Evolutionary conservation across 2,888 invertebrate species (phyloP), one percentile per base, ranked within the genome.

Genomic region (Chymomyza fuscimana): DNA sequence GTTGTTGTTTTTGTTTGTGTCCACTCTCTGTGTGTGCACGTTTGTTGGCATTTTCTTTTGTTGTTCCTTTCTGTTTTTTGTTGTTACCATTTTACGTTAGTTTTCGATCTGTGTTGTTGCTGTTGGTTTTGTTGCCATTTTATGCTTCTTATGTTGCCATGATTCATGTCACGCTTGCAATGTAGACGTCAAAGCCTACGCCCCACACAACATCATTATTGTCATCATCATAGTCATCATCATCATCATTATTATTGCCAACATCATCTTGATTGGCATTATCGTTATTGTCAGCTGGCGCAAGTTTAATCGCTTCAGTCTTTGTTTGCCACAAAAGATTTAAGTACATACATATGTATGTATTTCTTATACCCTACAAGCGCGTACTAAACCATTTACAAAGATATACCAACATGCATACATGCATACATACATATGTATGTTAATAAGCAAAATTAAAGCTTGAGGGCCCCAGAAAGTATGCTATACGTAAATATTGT

Each of bases 31-130:
- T 72, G 4, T 25, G 25, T 25, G 25, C 61, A 69, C 74, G 72
- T 77, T 69, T 69, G 74, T 54, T 74, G 67, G 51, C 70, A 81
- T 76, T 76, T 84, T 69, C 78, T 74, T 79, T 64, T 69, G 72
- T 67, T 70, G 32, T 58, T 58, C 29, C n/a, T 63, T 36, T 50
- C 9, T 19, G 5, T 58, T 12, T 74, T 79, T 64, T 69, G 72
- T 67, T 36, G 54, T 54, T 60, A 15, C n/a, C 22, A 15, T 58
- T 61, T 22, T 40, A 59, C 32, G 58, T 50, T 50, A 46, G 12
- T n/a, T 54, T 61, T 64, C 15, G 9, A 22, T 32, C 12, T 46
- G 40, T 46, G 12, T 46, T 46, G 12, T 12, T 46, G 40, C 12
- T 12, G 40, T 46, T 46, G 40, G 46, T n/a, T 46, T 2, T 46